A percentile compares a stretch with the other conserved stretches of the same genome.
Conservation (phyloP, 30 jellyfish, hydroid and myxozoan species). For the Chironex yamaguchii region DNA sequence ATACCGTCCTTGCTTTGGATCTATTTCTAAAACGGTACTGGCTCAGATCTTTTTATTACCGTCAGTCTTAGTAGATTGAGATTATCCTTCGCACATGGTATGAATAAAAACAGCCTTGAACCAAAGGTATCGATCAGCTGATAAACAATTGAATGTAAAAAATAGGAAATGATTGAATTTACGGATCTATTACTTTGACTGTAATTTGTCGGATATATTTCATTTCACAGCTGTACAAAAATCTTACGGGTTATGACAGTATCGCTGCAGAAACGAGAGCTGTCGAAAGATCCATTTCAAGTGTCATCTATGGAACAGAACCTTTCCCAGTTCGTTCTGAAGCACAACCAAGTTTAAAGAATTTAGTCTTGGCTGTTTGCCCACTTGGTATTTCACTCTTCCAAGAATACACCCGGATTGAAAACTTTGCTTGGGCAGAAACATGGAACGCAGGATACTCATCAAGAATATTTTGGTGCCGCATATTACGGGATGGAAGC, state of each 20-base stretch:
- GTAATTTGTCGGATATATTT: not conserved
- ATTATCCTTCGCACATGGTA: no score
- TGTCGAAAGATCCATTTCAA: conserved; percentile 67
- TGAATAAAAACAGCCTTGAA: no score
- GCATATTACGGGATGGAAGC: conserved; percentile 83
- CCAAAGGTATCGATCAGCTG: no score
- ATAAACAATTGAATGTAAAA: no score
- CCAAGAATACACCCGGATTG: conserved; percentile 63
- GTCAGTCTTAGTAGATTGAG: no score
- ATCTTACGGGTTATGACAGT: conserved; percentile 78
- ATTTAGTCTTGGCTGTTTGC: conserved; percentile 57
- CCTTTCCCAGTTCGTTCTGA: conserved; percentile 83
- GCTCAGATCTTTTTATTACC: no score
- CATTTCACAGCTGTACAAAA: conserved; percentile 57
- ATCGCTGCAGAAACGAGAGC: conserved; percentile 76
- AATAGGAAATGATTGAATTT: no score
- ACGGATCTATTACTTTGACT: no score
- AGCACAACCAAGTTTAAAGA: conserved; percentile 82
- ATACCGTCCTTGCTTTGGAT: no score
- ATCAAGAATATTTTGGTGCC: conserved; percentile 75
- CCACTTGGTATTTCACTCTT: conserved; percentile 82
- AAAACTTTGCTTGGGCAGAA: conserved; percentile 85
- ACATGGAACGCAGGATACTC: conserved; percentile 92
- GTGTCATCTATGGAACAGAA: conserved; percentile 69
- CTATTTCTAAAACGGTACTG: no score